Percentiles rank a stretch among this genome's conserved stretches.
phyloP scores from a whole-genome alignment of 2,888 invertebrate species.

The Drosophila meridionalis region DNA sequence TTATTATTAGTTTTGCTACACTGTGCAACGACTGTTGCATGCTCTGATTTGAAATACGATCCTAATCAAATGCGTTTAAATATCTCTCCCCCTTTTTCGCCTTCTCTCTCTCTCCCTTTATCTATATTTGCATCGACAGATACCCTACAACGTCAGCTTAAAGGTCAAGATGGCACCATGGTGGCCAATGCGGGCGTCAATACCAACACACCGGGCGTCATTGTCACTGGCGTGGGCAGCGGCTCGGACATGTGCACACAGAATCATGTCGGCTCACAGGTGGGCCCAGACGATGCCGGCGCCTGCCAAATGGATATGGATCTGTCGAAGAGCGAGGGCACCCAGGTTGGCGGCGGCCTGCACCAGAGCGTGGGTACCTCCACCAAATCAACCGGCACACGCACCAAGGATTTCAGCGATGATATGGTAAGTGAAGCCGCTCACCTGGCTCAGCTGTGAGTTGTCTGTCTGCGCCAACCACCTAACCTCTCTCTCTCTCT shows the following conservation, averaged over 20 bases:
- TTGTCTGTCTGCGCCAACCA: conserved; percentile 16
- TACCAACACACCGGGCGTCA: conserved; percentile 72
- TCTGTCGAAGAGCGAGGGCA: conserved; percentile 91
- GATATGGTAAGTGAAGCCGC: conserved; percentile 86
- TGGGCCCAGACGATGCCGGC: conserved; percentile 85
- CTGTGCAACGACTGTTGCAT: conserved; percentile 6
- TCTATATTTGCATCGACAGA: conserved; percentile 60
- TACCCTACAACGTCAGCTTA: conserved; percentile 88
- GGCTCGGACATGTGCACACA: conserved; percentile 88
- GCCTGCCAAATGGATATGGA: conserved; percentile 87
- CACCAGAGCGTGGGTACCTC: conserved; percentile 87
- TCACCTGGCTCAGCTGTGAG: neutral
- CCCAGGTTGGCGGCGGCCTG: conserved; percentile 91
- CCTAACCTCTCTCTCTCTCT: conserved; percentile 2
- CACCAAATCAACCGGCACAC: conserved; percentile 88
- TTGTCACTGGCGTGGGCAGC: conserved; percentile 71
- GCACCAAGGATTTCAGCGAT: conserved; percentile 88
- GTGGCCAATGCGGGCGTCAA: conserved; percentile 74
- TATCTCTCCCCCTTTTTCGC: neutral
- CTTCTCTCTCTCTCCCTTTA: neutral
- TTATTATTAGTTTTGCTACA: neutral
- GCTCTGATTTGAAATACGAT: conserved; percentile 13
- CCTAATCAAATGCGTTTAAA: neutral
- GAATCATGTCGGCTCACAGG: conserved; percentile 89
- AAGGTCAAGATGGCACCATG: conserved; percentile 88